Evolutionary conservation across 2,888 invertebrate genomes (phyloP), one percentile per base, ranked within the genome.

Genomic region (Melinopterus prodromus): DNA sequence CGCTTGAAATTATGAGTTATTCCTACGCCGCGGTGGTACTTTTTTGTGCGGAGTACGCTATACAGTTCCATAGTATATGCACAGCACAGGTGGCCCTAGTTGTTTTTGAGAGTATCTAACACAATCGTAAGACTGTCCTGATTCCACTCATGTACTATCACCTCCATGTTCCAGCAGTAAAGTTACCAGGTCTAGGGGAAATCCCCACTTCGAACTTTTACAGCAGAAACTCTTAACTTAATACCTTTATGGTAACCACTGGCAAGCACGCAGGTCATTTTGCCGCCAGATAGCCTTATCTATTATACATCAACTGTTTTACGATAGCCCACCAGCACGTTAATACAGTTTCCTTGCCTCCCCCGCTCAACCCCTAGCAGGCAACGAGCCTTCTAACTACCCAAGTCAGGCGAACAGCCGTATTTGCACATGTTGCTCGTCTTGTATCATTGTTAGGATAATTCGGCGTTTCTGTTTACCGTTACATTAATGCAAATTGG

Each of bases 241-340:
- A 53, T 53, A 53, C 12, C 2, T 53, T 53, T 53, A 53, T 53
- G 5, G 53, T 12, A 53, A 53, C 9, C 53, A 53, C 53, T 12
- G 53, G 12, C 1, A 53, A 53, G 7, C 53, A 53, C 53, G 12
- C 26, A 53, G 12, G 53, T 3, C 53, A 53, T 53, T 12, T 53
- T 12, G 6, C 53, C 53, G 9, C 53, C 53, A 53, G 53, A 53
- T 53, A 4, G 12, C 53, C 53, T 53, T 53, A 53, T 53, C 53
- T 53, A 53, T 53, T 53, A 53, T 53, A 53, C 53, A 53, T 53
- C 53, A 53, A 53, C 53, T 53, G 53, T 53, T 53, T 53, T 53
- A 53, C 53, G 53, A 53, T 53, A 53, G 2, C 53, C 7, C 5
- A 12, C 12, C 7, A 53, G 9, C 53, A 53, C 53, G 53, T 1